A percentile compares a stretch with the other conserved stretches of the same genome.
Evolutionary conservation across 2,888 invertebrate species (phyloP).

Genomic region (Danaus chrysippus): DNA sequence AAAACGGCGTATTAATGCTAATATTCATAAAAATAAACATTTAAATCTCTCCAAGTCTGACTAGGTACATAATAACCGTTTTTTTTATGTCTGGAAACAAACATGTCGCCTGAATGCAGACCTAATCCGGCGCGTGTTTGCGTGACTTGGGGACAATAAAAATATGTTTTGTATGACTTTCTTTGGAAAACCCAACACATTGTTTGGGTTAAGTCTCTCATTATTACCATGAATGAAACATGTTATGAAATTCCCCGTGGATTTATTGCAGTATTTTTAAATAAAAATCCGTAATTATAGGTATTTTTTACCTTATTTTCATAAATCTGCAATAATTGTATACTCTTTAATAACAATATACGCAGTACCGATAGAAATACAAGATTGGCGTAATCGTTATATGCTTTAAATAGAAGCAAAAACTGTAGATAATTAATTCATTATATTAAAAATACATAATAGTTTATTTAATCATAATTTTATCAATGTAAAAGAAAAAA

Average conservation of each 20-base stretch:
- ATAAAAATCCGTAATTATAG: not conserved
- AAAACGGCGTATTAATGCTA: too few relatives aligned
- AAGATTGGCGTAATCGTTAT: too few relatives aligned
- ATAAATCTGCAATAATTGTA: not conserved
- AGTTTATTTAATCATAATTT: too few relatives aligned
- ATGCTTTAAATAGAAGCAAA: too few relatives aligned
- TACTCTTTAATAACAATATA: too few relatives aligned
- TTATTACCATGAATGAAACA: slow-evolving; percentile 1
- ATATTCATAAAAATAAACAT: too few relatives aligned
- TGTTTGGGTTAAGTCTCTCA: not conserved
- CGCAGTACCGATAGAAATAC: too few relatives aligned
- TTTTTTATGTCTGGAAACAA: not conserved
- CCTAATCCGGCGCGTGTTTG: slow-evolving; percentile 1
- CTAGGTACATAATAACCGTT: not conserved
- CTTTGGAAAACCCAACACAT: slow-evolving; percentile 10
- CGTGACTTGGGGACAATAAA: slow-evolving; percentile 8
- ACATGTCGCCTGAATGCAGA: not conserved
- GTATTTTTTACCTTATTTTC: not conserved
- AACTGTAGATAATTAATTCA: too few relatives aligned
- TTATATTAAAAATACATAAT: too few relatives aligned
- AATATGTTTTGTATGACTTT: slow-evolving; percentile 7
- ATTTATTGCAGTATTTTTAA: not conserved
- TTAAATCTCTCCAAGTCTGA: too few relatives aligned
- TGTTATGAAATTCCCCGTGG: slow-evolving; percentile 1
- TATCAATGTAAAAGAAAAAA: too few relatives aligned